A percentile compares a stretch with the other conserved stretches of the same genome.
These are phyloP conservation scores for Apostichopus parvimensis DNA, from an alignment of 35 echinoderm and acorn worm genomes.

Conservation along the genomic window DNA sequence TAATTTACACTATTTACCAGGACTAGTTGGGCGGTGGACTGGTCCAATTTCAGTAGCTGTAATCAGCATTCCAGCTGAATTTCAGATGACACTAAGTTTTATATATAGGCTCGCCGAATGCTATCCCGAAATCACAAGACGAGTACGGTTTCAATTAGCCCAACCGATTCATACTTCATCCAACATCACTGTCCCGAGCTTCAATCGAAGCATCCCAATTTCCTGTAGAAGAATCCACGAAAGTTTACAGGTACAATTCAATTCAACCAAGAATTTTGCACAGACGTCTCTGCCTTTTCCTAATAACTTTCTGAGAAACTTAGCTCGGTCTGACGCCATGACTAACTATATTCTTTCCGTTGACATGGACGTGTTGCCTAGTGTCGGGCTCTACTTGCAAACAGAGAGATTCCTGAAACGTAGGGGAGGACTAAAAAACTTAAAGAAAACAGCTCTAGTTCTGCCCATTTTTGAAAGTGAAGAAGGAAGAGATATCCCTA, in stretches of 20 bases:
- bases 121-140: background rate
- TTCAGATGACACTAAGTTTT: background rate
- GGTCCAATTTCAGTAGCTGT: conserved; percentile 10
- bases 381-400: background rate
- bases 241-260: background rate
- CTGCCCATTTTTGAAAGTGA: background rate
- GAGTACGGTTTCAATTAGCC: background rate
- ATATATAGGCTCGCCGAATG: background rate
- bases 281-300: background rate
- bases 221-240: background rate
- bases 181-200: background rate
- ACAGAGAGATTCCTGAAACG: background rate
- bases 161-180: background rate
- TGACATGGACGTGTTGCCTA: background rate
- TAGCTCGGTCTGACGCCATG: background rate
- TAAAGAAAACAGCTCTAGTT: background rate
- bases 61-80: background rate
- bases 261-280: background rate
- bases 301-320: background rate
- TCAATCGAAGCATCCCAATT: background rate
- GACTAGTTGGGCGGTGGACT: background rate
- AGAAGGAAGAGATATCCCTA: background rate
- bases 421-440: background rate
- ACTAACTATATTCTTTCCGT: background rate
- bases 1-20: conserved; percentile 2